Evolutionary conservation across 2,797 vertebrate genomes (phyloP), one percentile per base, ranked within the genome.

Genomic region (Craterocephalus amniculus): DNA sequence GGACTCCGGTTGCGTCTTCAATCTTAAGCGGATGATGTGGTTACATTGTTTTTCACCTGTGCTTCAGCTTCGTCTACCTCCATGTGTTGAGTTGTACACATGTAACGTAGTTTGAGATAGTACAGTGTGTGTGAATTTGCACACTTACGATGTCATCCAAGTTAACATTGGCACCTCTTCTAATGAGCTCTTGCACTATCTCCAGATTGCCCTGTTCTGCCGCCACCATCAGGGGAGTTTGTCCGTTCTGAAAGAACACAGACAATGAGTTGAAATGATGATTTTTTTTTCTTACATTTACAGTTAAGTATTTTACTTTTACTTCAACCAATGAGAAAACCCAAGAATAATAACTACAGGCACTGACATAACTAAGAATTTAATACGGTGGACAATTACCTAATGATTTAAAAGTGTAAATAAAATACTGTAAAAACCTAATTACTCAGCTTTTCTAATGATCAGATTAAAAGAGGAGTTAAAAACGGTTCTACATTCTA

Each of bases 141-240:
- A 49, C 75, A 90, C 91, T 93, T 93, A 99, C 98, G 85, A 96
- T 88, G 81, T 99, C 98, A 58, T 99, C 98, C 86, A 98, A 90
- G 90, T 99, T 96, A 81, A 97, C 93, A 7, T 96, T 98, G 67
- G 97, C 96, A 75, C 97, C 97, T 72, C 96, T 98, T 87, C 89
- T 95, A 63, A 99, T 95, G 78, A 99, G 92, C 73, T 99, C 98
- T 83, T 97, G 96, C 62, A 96, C 93, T 6, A 99, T 98, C 86
- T 99, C 97, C 90, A 99, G 83, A 87, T 93, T 98, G 81, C 98
- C 98, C 89, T 97, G 97, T 76, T 99, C 97, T 52, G 98, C 95
- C 3, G 97, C 96, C 84, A 99, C 82, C 97, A 99, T 99, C 83
- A 99, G 89, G 0, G 96, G 95, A 72, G 92, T 93, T 81, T 90